A percentile compares a stretch with the other conserved stretches of the same genome.
Conservation (phyloP, 2,113 vertebrate genomes). For the Callipepla californica region DNA sequence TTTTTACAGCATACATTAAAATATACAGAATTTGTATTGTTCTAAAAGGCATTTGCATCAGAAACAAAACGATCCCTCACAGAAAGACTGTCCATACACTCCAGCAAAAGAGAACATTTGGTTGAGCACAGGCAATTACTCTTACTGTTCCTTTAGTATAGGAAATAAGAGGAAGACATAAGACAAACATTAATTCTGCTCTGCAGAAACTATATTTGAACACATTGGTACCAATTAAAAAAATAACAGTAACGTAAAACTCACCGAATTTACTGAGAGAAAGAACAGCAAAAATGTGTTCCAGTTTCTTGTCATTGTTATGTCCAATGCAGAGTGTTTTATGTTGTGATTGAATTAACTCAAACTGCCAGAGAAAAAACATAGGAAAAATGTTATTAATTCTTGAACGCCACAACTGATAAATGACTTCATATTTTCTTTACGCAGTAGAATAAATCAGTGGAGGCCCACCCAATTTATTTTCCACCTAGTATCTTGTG, state of each 20-base stretch:
- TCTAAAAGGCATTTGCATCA: not conserved
- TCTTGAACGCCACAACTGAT: not conserved
- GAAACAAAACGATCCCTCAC: not conserved
- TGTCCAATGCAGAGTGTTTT: slow-evolving; percentile 6
- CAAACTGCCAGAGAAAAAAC: slow-evolving; percentile 46
- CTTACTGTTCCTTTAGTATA: not conserved
- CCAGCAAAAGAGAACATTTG: not conserved
- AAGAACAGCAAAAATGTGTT: slow-evolving; percentile 75
- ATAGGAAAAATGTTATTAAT: not conserved
- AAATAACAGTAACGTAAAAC: slow-evolving; percentile 8
- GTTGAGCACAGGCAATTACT: not conserved
- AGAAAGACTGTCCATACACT: not conserved
- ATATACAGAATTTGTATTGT: accelerated
- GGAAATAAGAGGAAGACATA: not conserved
- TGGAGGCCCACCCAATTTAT: accelerated
- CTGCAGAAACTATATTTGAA: not conserved
- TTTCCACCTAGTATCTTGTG: accelerated
- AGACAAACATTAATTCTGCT: not conserved
- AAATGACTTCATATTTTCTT: not conserved
- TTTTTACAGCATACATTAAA: not conserved
- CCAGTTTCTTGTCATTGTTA: slow-evolving; percentile 75
- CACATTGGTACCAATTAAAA: not conserved
- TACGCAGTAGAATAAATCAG: not conserved
- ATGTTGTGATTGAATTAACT: not conserved
- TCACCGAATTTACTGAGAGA: slow-evolving; percentile 79